phyloP scores from a whole-genome alignment of 1,140 invertebrate genomes.

The Lepidurus packardi region DNA sequence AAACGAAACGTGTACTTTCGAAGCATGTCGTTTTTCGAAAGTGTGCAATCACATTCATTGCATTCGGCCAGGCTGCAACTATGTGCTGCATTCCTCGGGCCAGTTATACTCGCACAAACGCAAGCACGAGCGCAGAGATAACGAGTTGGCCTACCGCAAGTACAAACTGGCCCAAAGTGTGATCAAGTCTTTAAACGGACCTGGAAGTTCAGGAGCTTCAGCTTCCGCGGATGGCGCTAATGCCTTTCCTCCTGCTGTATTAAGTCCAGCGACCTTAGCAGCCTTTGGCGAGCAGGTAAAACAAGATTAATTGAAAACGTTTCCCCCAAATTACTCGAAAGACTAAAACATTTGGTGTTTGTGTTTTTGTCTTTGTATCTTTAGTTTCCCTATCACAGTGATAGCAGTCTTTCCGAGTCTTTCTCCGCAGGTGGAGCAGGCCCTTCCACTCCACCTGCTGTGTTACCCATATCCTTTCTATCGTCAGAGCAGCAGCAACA shows the following conservation, averaged over 20 bases:
- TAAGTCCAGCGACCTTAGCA: conserved; percentile 26
- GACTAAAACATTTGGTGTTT: background rate
- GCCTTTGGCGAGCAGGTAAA: conserved; percentile 11
- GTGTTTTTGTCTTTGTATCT: conserved; percentile 8
- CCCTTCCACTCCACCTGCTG: conserved; percentile 12
- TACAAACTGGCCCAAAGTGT: conserved; percentile 60
- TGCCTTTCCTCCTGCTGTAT: conserved; percentile 34
- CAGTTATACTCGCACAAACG: conserved; percentile 97
- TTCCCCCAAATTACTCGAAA: background rate
- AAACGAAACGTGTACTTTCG: conserved; percentile 85
- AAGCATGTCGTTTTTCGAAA: conserved; percentile 83
- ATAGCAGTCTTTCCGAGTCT: conserved; percentile 25
- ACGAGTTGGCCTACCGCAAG: conserved; percentile 73
- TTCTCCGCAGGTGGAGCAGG: conserved; percentile 6
- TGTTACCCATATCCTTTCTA: conserved; percentile 11
- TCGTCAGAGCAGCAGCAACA: conserved; percentile 24
- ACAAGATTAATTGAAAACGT: background rate
- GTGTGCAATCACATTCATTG: conserved; percentile 98
- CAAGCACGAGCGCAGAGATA: conserved; percentile 90
- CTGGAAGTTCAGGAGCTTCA: conserved; percentile 38
- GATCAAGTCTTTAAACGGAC: conserved; percentile 39
- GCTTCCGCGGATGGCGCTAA: conserved; percentile 33
- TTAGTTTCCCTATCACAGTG: conserved; percentile 25
- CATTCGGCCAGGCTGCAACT: conserved; percentile 88
- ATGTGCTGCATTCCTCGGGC: conserved; percentile 90